Conservation (phyloP, 2,113 vertebrate species). For the Gobiocypris rarus region DNA sequence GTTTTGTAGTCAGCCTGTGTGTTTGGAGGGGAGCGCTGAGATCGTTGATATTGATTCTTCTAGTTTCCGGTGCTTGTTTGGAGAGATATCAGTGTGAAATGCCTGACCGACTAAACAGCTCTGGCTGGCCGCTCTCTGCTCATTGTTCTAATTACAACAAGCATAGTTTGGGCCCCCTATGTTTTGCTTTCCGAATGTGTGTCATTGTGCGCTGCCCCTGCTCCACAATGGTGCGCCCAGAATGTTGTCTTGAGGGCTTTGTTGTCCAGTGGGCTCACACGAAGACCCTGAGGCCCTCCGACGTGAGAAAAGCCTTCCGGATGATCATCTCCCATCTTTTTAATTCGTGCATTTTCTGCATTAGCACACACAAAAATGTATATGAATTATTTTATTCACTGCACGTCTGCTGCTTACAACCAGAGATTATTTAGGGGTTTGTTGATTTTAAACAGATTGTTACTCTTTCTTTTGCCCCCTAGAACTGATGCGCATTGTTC, state of each 20-base stretch:
- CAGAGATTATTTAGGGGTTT: background rate
- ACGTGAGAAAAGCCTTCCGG: background rate
- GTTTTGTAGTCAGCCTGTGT: conserved; percentile 57
- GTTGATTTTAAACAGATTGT: background rate
- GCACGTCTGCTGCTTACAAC: background rate
- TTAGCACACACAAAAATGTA: background rate
- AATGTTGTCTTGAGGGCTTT: conserved; percentile 40
- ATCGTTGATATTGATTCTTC: conserved; percentile 46
- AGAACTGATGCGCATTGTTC: conserved; percentile 88
- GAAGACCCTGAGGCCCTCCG: conserved; percentile 1
- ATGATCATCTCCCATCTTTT: background rate
- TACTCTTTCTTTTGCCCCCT: conserved; percentile 50
- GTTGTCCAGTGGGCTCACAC: conserved; percentile 22
- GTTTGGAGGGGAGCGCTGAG: conserved; percentile 63
- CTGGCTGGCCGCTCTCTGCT: background rate
- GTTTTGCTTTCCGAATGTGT: conserved; percentile 34
- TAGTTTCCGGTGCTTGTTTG: conserved; percentile 57
- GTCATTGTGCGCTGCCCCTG: conserved; percentile 27
- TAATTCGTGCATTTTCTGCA: background rate
- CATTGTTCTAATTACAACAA: conserved; percentile 55
- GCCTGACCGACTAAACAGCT: conserved; percentile 17
- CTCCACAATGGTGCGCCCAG: conserved; percentile 19
- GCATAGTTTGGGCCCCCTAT: conserved; percentile 39
- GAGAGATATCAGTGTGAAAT: conserved; percentile 43
- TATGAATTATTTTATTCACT: background rate